Percentiles rank a stretch among this genome's conserved stretches.
Conservation (phyloP, 2,888 invertebrate genomes). For the Coenonympha arcania region DNA sequence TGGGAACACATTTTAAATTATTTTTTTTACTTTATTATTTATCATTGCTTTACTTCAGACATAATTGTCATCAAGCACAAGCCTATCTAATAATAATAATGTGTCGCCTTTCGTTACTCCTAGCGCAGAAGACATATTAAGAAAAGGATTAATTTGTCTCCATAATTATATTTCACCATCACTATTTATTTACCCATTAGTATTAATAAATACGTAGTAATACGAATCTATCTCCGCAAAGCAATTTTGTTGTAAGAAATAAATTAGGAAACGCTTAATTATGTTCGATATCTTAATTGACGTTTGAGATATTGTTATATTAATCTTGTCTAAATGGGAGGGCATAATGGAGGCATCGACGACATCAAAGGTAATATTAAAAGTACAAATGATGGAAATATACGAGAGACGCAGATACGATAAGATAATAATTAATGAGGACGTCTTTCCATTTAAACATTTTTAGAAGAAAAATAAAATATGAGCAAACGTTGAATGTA, state of each 20-base stretch:
- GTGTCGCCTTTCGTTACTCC: not conserved
- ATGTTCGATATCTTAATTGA: conserved; percentile 23
- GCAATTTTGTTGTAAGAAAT: conserved; percentile 21
- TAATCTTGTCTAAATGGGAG: conserved; percentile 30
- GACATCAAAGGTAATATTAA: conserved; percentile 19
- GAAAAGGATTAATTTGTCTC: conserved; percentile 11
- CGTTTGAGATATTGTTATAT: conserved; percentile 29
- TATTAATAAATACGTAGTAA: conserved; percentile 8
- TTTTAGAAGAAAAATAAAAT: not conserved
- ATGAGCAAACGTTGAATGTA: not conserved
- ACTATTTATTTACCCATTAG: not conserved
- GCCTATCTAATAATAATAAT: not conserved
- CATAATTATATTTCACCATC: conserved; percentile 9
- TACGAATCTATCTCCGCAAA: conserved; percentile 1
- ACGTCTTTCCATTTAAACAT: not conserved
- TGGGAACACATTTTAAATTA: not conserved
- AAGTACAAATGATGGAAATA: conserved; percentile 19
- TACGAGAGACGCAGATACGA: conserved; percentile 13
- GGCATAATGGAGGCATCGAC: conserved; percentile 25
- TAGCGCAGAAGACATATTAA: not conserved
- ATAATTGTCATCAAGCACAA: no score
- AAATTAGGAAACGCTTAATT: conserved; percentile 24
- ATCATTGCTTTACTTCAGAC: no score
- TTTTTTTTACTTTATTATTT: no score
- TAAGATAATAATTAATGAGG: conserved; percentile 16